Percentiles rank a stretch among this genome's conserved stretches.
phyloP scores from a whole-genome alignment of 2,888 invertebrate species.

The Drosophila anomelani region DNA sequence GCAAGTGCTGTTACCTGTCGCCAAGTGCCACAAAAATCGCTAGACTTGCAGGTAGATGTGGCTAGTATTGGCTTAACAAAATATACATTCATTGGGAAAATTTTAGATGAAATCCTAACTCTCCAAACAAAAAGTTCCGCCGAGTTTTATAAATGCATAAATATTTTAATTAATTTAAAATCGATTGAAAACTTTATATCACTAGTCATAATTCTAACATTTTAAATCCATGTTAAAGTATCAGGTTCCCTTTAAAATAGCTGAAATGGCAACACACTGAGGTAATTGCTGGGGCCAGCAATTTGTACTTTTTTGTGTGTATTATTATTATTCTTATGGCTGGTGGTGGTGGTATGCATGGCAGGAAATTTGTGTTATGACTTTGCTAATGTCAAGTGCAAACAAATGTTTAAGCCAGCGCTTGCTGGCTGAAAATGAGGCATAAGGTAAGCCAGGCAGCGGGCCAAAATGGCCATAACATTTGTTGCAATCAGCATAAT shows the following conservation, averaged over 20 bases:
- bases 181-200: neutral
- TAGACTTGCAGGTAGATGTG: neutral
- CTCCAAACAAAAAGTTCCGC: neutral
- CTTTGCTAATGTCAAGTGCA: conserved; percentile 81
- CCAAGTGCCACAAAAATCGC: conserved; percentile 14
- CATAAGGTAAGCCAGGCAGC: conserved; percentile 46
- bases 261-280: conserved; percentile 9
- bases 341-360: conserved; percentile 49
- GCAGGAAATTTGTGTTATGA: conserved; percentile 79
- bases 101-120: too few species aligned
- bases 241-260: neutral
- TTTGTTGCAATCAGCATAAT: conserved; percentile 78
- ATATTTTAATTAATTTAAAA: neutral
- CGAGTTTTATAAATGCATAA: neutral
- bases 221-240: neutral
- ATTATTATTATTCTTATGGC: conserved; percentile 25
- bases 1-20: conserved; percentile 26
- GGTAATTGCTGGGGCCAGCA: conserved; percentile 50
- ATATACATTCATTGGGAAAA: neutral
- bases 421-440: conserved; percentile 23
- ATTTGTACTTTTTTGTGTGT: conserved; percentile 51
- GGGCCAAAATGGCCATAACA: conserved; percentile 35
- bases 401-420: conserved; percentile 71
- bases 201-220: neutral
- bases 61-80: conserved; percentile 1